These are phyloP conservation scores for Synergus japonicus DNA, from an alignment of 2,888 invertebrate genomes.

Conservation along the genomic window DNA sequence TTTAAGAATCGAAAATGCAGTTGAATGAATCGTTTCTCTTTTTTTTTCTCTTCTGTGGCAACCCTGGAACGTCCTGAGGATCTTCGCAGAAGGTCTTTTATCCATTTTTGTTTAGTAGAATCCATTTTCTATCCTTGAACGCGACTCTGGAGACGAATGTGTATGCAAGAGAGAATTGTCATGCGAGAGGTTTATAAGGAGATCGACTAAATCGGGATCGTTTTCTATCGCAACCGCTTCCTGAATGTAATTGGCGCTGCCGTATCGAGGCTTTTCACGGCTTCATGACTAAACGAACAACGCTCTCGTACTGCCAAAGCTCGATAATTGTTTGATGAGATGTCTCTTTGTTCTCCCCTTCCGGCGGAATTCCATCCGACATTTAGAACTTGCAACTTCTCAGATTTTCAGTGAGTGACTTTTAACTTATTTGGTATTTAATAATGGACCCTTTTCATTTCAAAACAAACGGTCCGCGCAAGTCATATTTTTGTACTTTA, in stretches of 20 bases:
- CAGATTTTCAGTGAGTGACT: too few relatives aligned
- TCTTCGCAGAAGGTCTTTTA: conserved; percentile 21
- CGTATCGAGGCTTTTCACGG: conserved; percentile 59
- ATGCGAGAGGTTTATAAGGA: conserved; percentile 28
- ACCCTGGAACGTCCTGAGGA: conserved; percentile 19
- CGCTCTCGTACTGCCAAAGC: conserved; percentile 48
- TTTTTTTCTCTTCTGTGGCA: neutral
- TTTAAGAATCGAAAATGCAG: neutral
- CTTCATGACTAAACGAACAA: conserved; percentile 61
- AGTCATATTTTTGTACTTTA: too few relatives aligned
- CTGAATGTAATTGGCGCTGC: conserved; percentile 64
- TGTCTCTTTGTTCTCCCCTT: conserved; percentile 8
- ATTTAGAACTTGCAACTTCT: neutral
- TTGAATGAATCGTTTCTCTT: neutral
- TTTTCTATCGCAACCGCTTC: conserved; percentile 51
- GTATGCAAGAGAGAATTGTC: conserved; percentile 15
- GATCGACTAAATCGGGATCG: conserved; percentile 24
- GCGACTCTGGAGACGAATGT: conserved; percentile 9
- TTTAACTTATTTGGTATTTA: too few relatives aligned
- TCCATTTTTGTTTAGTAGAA: conserved; percentile 26
- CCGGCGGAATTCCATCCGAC: too few relatives aligned
- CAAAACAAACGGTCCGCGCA: too few relatives aligned
- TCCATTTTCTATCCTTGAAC: conserved; percentile 35
- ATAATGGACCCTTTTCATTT: too few relatives aligned
- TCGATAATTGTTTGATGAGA: conserved; percentile 42